Conservation (phyloP, 2,888 invertebrate genomes). For the Gibbula magus region DNA sequence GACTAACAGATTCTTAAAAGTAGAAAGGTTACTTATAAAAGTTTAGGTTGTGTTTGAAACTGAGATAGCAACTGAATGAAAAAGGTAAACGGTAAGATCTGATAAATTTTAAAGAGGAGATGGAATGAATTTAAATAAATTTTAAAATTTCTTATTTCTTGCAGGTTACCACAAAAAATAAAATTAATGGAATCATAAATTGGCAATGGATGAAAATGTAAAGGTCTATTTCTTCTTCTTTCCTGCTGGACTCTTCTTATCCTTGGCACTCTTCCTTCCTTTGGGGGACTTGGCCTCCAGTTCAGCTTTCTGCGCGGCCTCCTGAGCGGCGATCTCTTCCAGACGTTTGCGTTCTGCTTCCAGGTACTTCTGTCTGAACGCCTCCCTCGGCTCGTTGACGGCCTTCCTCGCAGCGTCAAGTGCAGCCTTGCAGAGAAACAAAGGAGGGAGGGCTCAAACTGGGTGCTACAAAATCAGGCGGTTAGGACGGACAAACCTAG, state of each 20-base stretch:
- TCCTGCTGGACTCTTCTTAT: conserved; percentile 65
- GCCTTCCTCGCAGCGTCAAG: conserved; percentile 66
- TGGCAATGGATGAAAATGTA: background rate
- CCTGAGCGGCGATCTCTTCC: conserved; percentile 71
- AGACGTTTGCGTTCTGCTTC: conserved; percentile 69
- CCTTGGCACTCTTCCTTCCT: conserved; percentile 66
- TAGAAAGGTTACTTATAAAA: too few species aligned
- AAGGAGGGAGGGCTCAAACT: conserved; percentile 15
- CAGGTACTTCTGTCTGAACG: conserved; percentile 71
- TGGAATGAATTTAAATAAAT: too few species aligned
- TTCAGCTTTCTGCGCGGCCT: conserved; percentile 68
- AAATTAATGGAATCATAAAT: background rate
- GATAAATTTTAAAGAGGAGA: too few species aligned
- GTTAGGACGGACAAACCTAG: background rate
- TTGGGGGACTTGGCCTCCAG: conserved; percentile 70
- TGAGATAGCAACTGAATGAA: too few species aligned
- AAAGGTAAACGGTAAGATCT: too few species aligned
- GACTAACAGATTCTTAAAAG: too few species aligned
- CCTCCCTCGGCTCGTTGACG: conserved; percentile 71
- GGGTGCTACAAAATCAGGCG: conserved; percentile 12
- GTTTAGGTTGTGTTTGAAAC: too few species aligned
- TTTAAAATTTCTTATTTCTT: too few species aligned
- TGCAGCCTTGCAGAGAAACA: conserved; percentile 56
- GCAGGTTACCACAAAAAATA: too few species aligned
- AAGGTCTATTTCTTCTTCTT: conserved; percentile 74